Evolutionary conservation across 2,888 invertebrate species (phyloP), one percentile per base, ranked within the genome.

Genomic region (Ormyrus thymus): DNA sequence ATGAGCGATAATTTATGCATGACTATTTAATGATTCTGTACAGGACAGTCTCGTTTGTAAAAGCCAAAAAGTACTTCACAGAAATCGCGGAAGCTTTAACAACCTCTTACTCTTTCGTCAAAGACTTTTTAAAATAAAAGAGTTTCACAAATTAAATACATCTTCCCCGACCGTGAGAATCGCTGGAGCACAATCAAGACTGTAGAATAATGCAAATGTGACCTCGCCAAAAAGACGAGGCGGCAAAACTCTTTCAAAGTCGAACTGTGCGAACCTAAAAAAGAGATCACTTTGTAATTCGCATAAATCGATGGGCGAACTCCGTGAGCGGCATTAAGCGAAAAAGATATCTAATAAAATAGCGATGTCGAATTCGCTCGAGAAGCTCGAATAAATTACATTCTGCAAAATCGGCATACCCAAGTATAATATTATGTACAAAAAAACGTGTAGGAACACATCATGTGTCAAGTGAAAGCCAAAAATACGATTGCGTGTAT

Each of bases 341-440:
- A 83, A 78, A 83, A 69, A 69, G 76, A 55, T 11, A 5, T 84
- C 83, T 84, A 83, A 83, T 85, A 83, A 85, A 85, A 87, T 86
- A 86, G 85, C 85, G 78, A 85, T 85, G 83, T 86, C 82, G 85
- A 85, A 84, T 85, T 87, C 85, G 85, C 85, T 85, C 84, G 84
- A 86, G 58, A 81, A 87, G 86, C 87, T 87, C 83, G 84, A 84
- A 85, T 85, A 78, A 70, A 65, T 86, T 81, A 86, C 88, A 87
- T 88, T 88, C 87, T 87, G 88, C 88, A 87, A 85, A 84, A 85
- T 86, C 83, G 85, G 84, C 83, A 81, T 83, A 79, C 68, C 79
- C 82, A 81, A 80, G 11, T 68, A 58, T 59, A 59, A 59, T 29
- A 43, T 48, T 59, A 55, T 13, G 65, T 29, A 69, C 43, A 70